These are phyloP conservation scores for Tragelaphus scriptus DNA, from an alignment of 2,113 vertebrate species.

Conservation along the genomic window DNA sequence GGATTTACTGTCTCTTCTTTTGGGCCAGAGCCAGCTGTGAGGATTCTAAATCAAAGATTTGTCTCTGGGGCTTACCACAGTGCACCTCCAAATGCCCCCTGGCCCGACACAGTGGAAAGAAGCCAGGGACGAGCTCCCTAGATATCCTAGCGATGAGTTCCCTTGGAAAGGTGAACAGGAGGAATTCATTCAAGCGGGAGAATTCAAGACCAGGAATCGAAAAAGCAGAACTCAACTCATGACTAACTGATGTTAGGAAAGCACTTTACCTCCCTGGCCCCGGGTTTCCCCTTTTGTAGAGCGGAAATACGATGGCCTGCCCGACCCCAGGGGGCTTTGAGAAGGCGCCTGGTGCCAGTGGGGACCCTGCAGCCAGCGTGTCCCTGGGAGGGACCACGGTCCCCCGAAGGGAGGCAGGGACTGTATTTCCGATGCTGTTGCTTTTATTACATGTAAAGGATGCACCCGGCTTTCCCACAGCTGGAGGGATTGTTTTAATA, in stretches of 20 bases:
- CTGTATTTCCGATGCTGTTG: fast-evolving
- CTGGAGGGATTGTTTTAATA: neutral
- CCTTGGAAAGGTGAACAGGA: neutral
- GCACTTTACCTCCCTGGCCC: neutral
- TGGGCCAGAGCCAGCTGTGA: neutral
- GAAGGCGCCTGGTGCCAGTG: neutral
- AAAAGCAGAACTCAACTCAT: conserved; percentile 52
- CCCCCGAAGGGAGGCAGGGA: neutral
- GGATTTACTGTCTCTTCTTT: neutral
- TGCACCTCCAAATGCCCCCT: neutral
- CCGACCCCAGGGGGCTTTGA: neutral
- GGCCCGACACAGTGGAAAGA: neutral
- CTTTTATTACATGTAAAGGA: fast-evolving
- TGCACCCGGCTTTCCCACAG: neutral
- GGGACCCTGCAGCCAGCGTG: neutral
- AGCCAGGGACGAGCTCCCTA: neutral
- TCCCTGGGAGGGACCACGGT: neutral
- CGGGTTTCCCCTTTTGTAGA: conserved; percentile 49
- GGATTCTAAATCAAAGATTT: neutral
- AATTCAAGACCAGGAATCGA: neutral
- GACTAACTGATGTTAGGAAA: neutral
- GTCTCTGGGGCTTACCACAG: neutral
- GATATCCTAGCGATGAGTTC: fast-evolving
- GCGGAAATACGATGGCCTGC: conserved; percentile 26
- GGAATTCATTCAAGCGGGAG: neutral